Percentiles rank a stretch among this genome's conserved stretches.
Conservation (phyloP, 2,113 vertebrate species). For the Acanthochromis polyacanthus region DNA sequence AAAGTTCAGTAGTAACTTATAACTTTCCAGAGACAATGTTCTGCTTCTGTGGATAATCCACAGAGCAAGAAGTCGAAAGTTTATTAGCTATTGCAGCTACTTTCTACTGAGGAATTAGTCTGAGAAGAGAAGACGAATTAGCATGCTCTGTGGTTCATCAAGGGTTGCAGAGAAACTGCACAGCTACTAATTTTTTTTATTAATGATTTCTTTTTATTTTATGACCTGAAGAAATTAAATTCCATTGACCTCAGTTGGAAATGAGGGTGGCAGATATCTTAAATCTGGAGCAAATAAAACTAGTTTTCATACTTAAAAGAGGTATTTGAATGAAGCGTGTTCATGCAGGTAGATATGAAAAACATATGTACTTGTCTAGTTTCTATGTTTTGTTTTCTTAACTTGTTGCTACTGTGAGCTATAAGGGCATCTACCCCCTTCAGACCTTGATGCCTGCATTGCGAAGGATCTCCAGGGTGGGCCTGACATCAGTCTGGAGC, state of each 20-base stretch:
- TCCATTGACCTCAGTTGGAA: not conserved
- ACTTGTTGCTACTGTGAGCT: slow-evolving; percentile 17
- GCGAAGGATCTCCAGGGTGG: slow-evolving; percentile 95
- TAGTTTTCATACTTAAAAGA: not conserved
- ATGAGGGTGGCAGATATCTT: too few species aligned
- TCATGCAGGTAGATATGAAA: slow-evolving; percentile 4
- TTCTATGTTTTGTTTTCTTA: slow-evolving; percentile 17
- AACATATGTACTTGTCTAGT: slow-evolving; percentile 11
- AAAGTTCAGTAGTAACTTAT: not conserved
- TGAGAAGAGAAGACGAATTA: too few species aligned
- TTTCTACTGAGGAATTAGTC: not conserved
- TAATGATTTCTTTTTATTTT: not conserved
- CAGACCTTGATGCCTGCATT: slow-evolving; percentile 97
- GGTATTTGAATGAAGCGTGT: not conserved
- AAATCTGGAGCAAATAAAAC: not conserved
- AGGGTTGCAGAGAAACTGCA: not conserved
- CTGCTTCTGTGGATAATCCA: slow-evolving; percentile 1
- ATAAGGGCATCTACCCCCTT: not conserved
- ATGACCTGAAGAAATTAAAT: not conserved
- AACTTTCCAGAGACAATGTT: not conserved
- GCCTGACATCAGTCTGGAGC: slow-evolving; percentile 93
- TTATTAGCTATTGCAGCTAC: not conserved
- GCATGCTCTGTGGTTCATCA: not conserved
- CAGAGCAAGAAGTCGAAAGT: not conserved
- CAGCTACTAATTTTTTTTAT: not conserved